Base-by-base conservation (phyloP, 1,140 invertebrate species). In the Kradibia gibbosae region DNA sequence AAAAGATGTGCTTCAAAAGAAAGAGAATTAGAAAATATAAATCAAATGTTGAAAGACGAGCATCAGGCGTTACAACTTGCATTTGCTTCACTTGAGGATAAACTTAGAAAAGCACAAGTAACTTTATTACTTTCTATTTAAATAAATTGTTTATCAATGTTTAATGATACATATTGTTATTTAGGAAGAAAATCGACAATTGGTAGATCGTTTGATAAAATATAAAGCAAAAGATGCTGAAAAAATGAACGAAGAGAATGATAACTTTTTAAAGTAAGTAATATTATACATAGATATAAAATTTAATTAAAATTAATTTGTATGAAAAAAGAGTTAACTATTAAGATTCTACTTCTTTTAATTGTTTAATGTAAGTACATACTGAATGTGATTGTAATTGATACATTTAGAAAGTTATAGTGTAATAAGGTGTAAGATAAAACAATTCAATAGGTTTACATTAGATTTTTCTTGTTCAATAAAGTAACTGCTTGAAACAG, bases 171-270 rank as follows among this genome's bases (percentile, higher is more conserved):
- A 31, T n/a, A 79, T 31, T 39, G 42, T 42, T 76, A 83, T 93
- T 94, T 91, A 98, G 95, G 95, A 97, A 88, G 97, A 99, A 92
- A 98, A 99, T 92, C 92, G 94, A 48, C 94, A 97, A 83, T 91
- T 99, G 55, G 93, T 99, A 50, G 95, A 97, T 71, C 92, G 97
- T 79, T 94, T 98, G 85, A 97, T 99, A 89, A 95, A 95, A 82
- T 96, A 97, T 85, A 99, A 99, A 93, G 94, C 96, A 22, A 96
- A 96, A 92, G 97, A 98, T 93, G 98, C 97, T 17, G 97, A 99
- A 87, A 95, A 95, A 91, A 94, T 98, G 93, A 98, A 98, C 88
- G 95, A 97, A 92, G 97, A 98, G 91, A 98, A 98, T 93, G 97
- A 98, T 91, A 95, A 95, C 89, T 96, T 97, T 89, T 90, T 97